phyloP scores from a whole-genome alignment of 1,140 invertebrate species.

The Conus betulinus region DNA sequence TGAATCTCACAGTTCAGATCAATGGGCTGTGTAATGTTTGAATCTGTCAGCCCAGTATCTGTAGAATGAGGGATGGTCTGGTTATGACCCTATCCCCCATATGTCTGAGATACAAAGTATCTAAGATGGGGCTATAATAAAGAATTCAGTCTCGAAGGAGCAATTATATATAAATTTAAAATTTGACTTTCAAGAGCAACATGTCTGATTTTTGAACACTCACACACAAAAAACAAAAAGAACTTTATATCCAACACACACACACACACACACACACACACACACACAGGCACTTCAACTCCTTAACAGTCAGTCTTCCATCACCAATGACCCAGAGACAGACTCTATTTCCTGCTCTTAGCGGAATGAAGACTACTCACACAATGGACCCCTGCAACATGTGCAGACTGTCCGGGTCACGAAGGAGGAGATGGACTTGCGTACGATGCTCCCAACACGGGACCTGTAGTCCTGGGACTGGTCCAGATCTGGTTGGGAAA shows the following conservation, averaged over 20 bases:
- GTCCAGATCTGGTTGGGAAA: background rate
- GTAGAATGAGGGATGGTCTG: too few relatives aligned
- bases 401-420: conserved; percentile 19
- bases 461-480: background rate
- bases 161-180: too few relatives aligned
- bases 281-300: background rate
- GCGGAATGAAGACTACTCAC: background rate
- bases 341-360: too few relatives aligned
- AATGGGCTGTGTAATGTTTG: too few relatives aligned
- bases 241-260: background rate
- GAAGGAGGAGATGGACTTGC: conserved; percentile 35
- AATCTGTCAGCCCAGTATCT: too few relatives aligned
- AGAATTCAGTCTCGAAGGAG: too few relatives aligned
- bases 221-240: background rate
- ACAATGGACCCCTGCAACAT: conserved; percentile 29
- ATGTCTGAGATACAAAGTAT: too few relatives aligned
- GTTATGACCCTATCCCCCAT: too few relatives aligned
- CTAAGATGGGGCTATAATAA: too few relatives aligned
- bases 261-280: background rate
- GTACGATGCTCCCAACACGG: conserved; percentile 39
- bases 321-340: background rate
- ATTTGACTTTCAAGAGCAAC: too few relatives aligned
- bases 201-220: background rate
- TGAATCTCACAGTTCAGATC: too few relatives aligned
- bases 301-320: background rate